Conservation (phyloP, 2,113 vertebrate genomes). For the Clinocottus analis region DNA sequence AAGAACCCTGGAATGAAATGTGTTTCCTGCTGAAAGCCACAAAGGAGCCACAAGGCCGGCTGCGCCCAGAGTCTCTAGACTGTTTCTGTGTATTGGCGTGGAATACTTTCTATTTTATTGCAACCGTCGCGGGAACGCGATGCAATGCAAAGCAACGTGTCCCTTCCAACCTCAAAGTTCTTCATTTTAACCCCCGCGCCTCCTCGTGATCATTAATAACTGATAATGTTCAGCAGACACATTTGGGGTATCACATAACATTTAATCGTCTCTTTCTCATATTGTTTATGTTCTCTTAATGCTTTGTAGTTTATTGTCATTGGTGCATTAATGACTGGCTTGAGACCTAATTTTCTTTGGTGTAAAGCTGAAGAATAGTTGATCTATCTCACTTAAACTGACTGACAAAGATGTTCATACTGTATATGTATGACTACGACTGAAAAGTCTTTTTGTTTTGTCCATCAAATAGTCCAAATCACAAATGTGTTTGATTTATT, state of each 20-base stretch:
- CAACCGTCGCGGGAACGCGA: slow-evolving; percentile 16
- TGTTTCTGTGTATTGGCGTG: slow-evolving; percentile 37
- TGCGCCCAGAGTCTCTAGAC: slow-evolving; percentile 3
- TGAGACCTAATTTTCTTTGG: background rate
- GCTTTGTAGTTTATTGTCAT: background rate
- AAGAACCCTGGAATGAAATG: slow-evolving; percentile 56
- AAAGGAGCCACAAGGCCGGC: slow-evolving; percentile 53
- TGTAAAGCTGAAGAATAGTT: slow-evolving; percentile 3
- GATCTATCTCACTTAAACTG: background rate
- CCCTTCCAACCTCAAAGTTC: slow-evolving; percentile 13
- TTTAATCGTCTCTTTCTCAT: background rate
- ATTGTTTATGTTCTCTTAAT: background rate
- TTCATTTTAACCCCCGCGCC: slow-evolving; percentile 7
- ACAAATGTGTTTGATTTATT: background rate
- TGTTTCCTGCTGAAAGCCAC: slow-evolving; percentile 58
- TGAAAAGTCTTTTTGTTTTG: background rate
- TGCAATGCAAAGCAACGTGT: slow-evolving; percentile 45
- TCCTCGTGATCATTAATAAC: slow-evolving; percentile 9
- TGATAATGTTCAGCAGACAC: background rate
- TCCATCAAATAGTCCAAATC: background rate
- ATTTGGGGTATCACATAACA: background rate
- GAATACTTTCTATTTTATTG: slow-evolving; percentile 32
- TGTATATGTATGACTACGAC: background rate
- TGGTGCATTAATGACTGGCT: background rate
- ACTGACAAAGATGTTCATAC: background rate